phyloP scores from a whole-genome alignment of 2,888 invertebrate species.

The Scaptomyza parva region DNA sequence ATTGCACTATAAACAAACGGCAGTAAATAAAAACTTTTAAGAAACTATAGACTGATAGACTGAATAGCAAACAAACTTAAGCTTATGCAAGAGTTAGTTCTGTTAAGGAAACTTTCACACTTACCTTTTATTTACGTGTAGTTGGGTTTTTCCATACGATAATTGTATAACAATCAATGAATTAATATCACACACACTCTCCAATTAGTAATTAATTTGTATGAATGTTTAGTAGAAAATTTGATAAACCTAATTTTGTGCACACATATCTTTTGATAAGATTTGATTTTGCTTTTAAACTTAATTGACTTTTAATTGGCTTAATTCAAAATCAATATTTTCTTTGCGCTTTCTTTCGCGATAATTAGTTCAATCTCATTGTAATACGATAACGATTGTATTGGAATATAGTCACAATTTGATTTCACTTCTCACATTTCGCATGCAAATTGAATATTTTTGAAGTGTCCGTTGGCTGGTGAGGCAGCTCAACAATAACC shows the following conservation, averaged over 20 bases:
- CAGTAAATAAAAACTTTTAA: neutral
- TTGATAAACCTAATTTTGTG: neutral
- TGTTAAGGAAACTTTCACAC: neutral
- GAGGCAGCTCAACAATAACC: constrained; percentile 57
- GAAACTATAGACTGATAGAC: neutral
- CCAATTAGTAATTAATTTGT: constrained; percentile 3
- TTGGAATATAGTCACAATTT: neutral
- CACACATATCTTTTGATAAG: constrained; percentile 20
- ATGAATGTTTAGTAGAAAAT: constrained; percentile 4
- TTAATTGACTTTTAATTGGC: constrained; percentile 3
- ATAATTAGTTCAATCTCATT: neutral
- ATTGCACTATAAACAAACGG: neutral
- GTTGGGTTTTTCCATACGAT: neutral
- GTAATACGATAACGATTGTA: constrained; percentile 5
- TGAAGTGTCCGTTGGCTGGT: constrained; percentile 5
- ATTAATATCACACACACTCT: constrained; percentile 22
- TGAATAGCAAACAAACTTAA: neutral
- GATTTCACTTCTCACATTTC: constrained; percentile 51
- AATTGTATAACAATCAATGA: constrained; percentile 9
- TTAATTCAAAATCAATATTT: constrained; percentile 1
- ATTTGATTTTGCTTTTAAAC: constrained; percentile 1
- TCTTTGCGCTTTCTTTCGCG: neutral
- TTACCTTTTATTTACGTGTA: constrained; percentile 13
- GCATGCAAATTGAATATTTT: constrained; percentile 30
- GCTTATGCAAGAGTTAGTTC: neutral